Evolutionary conservation across 2,797 vertebrate species (phyloP), one percentile per base, ranked within the genome.

Genomic region (Knipowitschia caucasica): DNA sequence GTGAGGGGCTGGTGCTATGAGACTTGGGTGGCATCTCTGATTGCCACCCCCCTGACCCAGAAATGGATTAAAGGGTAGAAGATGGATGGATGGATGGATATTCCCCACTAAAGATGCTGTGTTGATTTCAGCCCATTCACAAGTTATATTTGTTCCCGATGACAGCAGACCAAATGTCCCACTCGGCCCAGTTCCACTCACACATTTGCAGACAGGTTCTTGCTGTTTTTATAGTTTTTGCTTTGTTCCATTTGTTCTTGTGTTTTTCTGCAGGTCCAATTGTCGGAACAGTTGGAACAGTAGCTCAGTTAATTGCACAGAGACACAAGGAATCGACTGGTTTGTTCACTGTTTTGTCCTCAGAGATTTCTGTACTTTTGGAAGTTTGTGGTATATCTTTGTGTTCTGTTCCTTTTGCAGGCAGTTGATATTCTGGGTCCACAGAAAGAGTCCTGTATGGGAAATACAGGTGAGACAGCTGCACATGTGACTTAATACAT

Each of bases 361-460:
- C 14, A 2, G 23, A 20, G 2, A 23, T 5, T 2, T 4, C 34
- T 3, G 50, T 49, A 0, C 27, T 10, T 27, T 14, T 24, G 35
- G 23, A n/a, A n/a, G n/a, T n/a, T n/a, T 36, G 1, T 23, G 34
- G 31, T 29, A 3, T 3, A 29, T 1, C 23, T 24, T 39, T 29
- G 17, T 39, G 47, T 46, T 39, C 50, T 66, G 4, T 4, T 54
- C 10, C 59, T 64, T 70, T 68, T 61, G 20, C 74, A 91, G 90
- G 90, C 61, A 62, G 4, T 70, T 85, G 30, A 92, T 93, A 66
- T 89, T 92, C 75, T 92, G 91, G 86, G 92, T 93, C 46, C 82
- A 69, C 53, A 89, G 92, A 81, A 69, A 59, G 31, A 71, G 63
- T n/a, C 75, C 90, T 70, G 73, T 93, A 38, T 93, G 91, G 91